These are phyloP conservation scores for Colletes latitarsis DNA, from an alignment of 1,140 invertebrate species.

Conservation along the genomic window DNA sequence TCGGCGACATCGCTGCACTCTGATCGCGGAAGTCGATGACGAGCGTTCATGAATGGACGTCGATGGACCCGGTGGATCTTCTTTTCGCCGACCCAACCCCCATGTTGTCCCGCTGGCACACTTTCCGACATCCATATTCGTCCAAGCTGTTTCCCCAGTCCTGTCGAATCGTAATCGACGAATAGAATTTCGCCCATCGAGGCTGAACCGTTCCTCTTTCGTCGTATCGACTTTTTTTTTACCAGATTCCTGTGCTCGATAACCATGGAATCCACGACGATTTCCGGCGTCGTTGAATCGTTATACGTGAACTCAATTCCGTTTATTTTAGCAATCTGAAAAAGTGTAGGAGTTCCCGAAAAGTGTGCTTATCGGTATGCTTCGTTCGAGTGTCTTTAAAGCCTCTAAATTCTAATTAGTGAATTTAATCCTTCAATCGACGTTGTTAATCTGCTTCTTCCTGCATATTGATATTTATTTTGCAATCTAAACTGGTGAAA, in stretches of 20 bases:
- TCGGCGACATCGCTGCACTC: neutral
- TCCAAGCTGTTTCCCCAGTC: neutral
- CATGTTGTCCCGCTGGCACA: constrained; percentile 1
- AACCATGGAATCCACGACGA: too few species aligned
- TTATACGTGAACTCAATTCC: neutral
- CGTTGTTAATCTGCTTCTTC: too few species aligned
- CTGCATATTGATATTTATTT: too few species aligned
- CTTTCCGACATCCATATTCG: neutral
- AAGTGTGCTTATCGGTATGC: too few species aligned
- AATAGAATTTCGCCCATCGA: too few species aligned
- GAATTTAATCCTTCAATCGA: neutral
- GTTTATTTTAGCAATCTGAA: neutral
- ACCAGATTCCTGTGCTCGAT: neutral
- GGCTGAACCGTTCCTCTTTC: neutral
- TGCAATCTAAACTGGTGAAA: too few species aligned
- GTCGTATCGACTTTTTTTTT: neutral
- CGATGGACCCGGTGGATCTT: neutral
- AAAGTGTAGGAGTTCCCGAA: too few species aligned
- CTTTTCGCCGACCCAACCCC: neutral
- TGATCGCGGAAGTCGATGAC: constrained; percentile 5
- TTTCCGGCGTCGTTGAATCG: neutral
- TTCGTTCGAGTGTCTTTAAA: too few species aligned
- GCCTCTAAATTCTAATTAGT: neutral
- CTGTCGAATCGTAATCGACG: too few species aligned
- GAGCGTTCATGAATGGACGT: neutral